Percentiles rank a stretch among this genome's conserved stretches.
Evolutionary conservation across 2,888 invertebrate species (phyloP).

Genomic region (Abrostola tripartita): DNA sequence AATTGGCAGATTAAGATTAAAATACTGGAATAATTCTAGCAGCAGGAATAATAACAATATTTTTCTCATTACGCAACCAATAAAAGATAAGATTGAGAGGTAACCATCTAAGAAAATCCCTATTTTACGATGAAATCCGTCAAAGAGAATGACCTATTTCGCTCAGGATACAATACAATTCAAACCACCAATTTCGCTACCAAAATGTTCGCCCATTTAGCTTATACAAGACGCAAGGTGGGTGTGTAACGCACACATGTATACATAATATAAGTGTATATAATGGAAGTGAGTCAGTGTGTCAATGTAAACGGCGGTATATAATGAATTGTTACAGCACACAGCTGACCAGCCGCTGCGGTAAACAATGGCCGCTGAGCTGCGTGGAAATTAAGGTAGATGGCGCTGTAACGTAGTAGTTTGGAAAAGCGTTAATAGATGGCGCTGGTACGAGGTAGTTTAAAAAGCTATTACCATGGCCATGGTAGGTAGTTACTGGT

Average conservation of each 20-base stretch:
- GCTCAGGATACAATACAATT: conserved; percentile 1
- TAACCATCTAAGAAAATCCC: neutral
- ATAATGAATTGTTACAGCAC: conserved; percentile 32
- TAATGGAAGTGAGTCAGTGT: conserved; percentile 46
- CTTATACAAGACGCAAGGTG: conserved; percentile 12
- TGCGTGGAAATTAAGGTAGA: conserved; percentile 29
- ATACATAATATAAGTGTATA: conserved; percentile 17
- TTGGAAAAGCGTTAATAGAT: neutral
- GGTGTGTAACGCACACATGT: conserved; percentile 14
- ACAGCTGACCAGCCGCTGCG: conserved; percentile 19
- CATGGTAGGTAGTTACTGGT: neutral
- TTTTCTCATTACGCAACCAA: neutral
- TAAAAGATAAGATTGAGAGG: neutral
- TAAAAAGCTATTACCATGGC: conserved; percentile 29
- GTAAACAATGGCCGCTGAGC: conserved; percentile 20
- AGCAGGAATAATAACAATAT: neutral
- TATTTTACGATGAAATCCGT: conserved; percentile 5
- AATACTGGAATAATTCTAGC: neutral
- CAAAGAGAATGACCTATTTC: neutral
- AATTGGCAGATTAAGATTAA: too few species aligned
- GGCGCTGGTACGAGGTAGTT: neutral
- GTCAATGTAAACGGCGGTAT: conserved; percentile 48
- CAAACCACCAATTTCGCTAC: conserved; percentile 1
- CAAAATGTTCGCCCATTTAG: conserved; percentile 3
- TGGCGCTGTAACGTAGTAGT: neutral